Base-by-base conservation (phyloP, 2,113 vertebrate species). In the Leptobrachium leishanense region DNA sequence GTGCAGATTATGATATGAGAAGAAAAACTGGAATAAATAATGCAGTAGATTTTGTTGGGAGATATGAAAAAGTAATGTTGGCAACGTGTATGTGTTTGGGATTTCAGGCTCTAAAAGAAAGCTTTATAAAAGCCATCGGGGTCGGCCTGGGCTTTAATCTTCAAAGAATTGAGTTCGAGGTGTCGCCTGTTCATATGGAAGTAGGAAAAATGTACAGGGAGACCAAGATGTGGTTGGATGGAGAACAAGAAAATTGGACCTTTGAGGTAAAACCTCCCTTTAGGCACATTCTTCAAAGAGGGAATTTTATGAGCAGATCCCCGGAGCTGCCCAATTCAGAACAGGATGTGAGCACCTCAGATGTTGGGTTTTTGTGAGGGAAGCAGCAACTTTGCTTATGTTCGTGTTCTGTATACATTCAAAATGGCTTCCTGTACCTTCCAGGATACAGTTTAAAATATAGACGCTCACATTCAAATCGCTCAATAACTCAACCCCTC, bases 111-210 rank as follows among this genome's bases (percentile, higher is more conserved):
- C 84, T 99, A 81, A 99, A 99, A 81, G 98, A 99, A 90, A 98
- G 97, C 88, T 98, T 96, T 86, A 95, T 98, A 86, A 99, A 99
- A 86, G 98, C 98, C 59, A 85, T 97, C 65, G 98, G 97, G 79
- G 92, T 95, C 6, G 98, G 98, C 77, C 89, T 98, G 77, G 94
- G 94, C 80, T 99, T 99, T 86, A 91, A 96, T 81, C 93, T 98
- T 76, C 97, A 98, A 77, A 91, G 97, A 82, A 92, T 90, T 85
- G 96, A 97, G 88, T 98, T 98, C 88, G 91, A 94, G 85, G 90
- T 96, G 31, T 89, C 93, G 0, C 89, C 95, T 1, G 86, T 93
- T 81, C 85, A 89, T 3, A 87, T 96, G 85, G 87, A 93, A 75
- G 86, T 90, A 82, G 93, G 89, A 2, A 86, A 82, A 40, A 90